Percentiles rank a stretch among this genome's conserved stretches.
phyloP scores from a whole-genome alignment of 2,113 vertebrate species.

The Candoia aspera region DNA sequence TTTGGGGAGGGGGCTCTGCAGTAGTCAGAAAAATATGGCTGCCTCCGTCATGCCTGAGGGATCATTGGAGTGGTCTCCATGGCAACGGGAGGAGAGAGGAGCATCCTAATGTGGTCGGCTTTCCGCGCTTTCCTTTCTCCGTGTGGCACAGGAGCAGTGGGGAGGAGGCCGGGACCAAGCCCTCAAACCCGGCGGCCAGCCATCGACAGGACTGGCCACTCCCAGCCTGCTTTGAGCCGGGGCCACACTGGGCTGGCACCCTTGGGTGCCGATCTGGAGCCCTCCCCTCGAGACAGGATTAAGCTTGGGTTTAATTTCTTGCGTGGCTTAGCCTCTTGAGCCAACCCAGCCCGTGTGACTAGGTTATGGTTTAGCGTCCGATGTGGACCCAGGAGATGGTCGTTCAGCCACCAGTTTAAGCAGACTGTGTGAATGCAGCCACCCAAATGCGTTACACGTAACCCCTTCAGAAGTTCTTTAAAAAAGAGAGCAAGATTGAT shows the following conservation, averaged over 20 bases:
- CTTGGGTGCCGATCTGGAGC: neutral
- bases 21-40: slow-evolving; percentile 64
- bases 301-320: neutral
- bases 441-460: neutral
- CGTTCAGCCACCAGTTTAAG: neutral
- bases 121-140: neutral
- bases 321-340: neutral
- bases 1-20: neutral
- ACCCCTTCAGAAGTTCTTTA: neutral
- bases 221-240: neutral
- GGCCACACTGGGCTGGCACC: neutral
- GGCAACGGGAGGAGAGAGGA: slow-evolving; percentile 61
- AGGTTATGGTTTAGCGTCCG: neutral
- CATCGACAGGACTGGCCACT: neutral
- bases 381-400: neutral
- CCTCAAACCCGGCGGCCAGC: neutral
- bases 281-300: neutral
- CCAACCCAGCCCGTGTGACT: neutral
- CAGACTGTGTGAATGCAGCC: neutral
- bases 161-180: neutral
- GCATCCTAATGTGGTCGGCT: slow-evolving; percentile 65
- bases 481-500: neutral
- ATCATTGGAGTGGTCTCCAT: slow-evolving; percentile 72
- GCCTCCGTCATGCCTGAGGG: slow-evolving; percentile 66
- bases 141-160: neutral